Evolutionary conservation across 2,888 invertebrate species (phyloP).

Genomic region (Stenodema calcarata): DNA sequence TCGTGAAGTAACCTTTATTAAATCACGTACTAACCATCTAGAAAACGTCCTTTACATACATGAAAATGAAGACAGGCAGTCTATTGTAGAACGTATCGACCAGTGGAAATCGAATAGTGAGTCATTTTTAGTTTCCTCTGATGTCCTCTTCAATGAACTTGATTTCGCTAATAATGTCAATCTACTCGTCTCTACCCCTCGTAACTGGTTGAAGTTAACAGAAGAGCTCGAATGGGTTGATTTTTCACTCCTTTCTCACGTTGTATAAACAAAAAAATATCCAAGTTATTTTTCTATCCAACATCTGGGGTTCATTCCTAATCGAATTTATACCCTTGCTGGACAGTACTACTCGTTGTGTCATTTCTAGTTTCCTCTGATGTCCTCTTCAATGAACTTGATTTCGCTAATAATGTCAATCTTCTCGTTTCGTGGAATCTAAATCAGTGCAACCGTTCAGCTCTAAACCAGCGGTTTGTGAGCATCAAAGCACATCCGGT

Average conservation of each 20-base stretch:
- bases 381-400: background rate
- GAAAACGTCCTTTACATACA: background rate
- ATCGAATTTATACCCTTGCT: background rate
- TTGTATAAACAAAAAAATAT: background rate
- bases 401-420: background rate
- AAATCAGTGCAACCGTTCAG: background rate
- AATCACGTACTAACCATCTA: background rate
- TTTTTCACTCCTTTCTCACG: background rate
- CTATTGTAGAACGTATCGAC: background rate
- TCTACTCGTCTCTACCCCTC: background rate
- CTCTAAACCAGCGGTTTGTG: background rate
- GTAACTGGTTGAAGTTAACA: background rate
- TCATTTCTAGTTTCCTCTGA: background rate
- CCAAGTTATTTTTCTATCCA: background rate
- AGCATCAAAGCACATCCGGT: background rate
- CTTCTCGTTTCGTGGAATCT: background rate
- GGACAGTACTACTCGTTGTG: background rate
- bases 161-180: background rate
- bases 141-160: background rate
- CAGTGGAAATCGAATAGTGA: background rate
- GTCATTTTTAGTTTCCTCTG: background rate
- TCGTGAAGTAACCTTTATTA: background rate
- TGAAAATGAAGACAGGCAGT: background rate
- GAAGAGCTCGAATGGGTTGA: background rate
- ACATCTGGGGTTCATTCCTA: background rate